Evolutionary conservation across 2,113 vertebrate species (phyloP), one percentile per base, ranked within the genome.

Genomic region (Phodopus roborovskii): DNA sequence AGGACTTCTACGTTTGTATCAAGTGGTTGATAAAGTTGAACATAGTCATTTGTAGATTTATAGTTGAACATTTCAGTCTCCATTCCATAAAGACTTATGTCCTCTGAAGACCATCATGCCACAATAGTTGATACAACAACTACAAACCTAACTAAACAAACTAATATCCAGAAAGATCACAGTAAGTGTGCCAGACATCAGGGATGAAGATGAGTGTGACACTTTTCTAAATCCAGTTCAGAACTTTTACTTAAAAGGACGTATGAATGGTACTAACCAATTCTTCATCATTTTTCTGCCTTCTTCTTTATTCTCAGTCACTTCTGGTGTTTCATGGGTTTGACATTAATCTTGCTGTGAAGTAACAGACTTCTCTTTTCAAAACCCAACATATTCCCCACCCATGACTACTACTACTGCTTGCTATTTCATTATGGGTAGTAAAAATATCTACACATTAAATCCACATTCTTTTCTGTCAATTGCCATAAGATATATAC

Each of bases 191-290:
- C 28, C n/a, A 83, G 36, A 90, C 50, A 50, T 50, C 3, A 42
- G n/a, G 33, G 62, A 53, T 64, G 17, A 82, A 50, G 39, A 42
- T 75, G 17, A 39, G 22, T 7, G 8, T 74, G 56, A 26, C 17
- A 75, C 82, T 90, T 82, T 82, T 88, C 39, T 64, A 5, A 73
- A 81, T 77, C 4, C 22, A 86, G 68, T 48, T n/a, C 50, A 90
- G 39, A 66, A 42, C 22, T 77, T 86, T 42, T 58, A 77, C 62
- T 92, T 96, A 77, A 50, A 81, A 89, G 6, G 86, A 92, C 79
- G 84, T 89, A n/a, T 1, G 36, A 87, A 90, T 84, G 56, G 7
- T 83, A 78, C 26, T 84, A 88, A 90, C 87, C 39, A 19, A 73
- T 83, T 58, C 11, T 78, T 58, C 15, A 20, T 88, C 28, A 45